Conservation (phyloP, 2,113 vertebrate species). For the Empidonax traillii region DNA sequence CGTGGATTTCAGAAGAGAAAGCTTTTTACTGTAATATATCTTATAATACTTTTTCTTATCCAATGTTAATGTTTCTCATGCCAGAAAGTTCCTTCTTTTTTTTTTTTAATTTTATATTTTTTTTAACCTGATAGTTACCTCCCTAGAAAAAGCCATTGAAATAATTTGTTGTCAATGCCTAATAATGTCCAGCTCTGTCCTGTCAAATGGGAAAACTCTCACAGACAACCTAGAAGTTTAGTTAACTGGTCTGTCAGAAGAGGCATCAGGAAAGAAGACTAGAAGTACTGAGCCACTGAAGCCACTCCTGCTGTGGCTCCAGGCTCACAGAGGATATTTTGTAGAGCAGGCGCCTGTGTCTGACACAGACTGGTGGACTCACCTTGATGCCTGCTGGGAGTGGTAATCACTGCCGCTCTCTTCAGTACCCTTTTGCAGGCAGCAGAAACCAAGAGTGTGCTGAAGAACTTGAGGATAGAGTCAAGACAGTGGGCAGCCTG, state of each 20-base stretch:
- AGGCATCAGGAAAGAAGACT: background rate
- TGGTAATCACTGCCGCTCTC: background rate
- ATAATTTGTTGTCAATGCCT: background rate
- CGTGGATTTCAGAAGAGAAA: background rate
- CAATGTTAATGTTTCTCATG: background rate
- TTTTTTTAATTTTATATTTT: background rate
- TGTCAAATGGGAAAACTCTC: background rate
- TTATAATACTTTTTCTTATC: background rate
- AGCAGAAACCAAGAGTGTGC: background rate
- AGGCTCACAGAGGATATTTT: background rate
- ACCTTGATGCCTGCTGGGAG: background rate
- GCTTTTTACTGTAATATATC: background rate
- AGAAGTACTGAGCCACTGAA: background rate
- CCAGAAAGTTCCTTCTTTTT: background rate
- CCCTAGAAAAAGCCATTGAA: background rate
- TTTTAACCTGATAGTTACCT: background rate
- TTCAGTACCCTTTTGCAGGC: background rate
- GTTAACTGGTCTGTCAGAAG: background rate
- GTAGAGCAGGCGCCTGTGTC: background rate
- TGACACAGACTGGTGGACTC: background rate
- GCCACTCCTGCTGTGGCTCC: background rate
- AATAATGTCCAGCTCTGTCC: background rate
- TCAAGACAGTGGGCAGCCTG: background rate
- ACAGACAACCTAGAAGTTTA: fast-evolving
- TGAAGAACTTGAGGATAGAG: background rate